These are phyloP conservation scores for Nasonia oneida DNA, from an alignment of 2,888 invertebrate species.

Conservation along the genomic window DNA sequence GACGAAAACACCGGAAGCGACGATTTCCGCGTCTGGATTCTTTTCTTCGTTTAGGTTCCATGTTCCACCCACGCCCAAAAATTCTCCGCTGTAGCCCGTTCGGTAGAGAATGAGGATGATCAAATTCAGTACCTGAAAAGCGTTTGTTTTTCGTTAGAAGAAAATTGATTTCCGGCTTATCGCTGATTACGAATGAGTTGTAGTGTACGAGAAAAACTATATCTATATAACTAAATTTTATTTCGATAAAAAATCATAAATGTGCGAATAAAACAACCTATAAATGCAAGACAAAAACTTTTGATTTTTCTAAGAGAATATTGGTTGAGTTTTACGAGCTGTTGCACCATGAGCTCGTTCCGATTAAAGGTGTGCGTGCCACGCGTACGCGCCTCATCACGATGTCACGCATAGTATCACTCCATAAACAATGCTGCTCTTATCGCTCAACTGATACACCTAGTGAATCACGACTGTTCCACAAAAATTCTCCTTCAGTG, in stretches of 20 bases:
- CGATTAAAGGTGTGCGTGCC: constrained; percentile 2
- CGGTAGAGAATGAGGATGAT: constrained; percentile 90
- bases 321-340: background rate
- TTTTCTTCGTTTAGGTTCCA: constrained; percentile 95
- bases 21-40: constrained; percentile 92
- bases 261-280: background rate
- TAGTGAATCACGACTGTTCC: constrained; percentile 55
- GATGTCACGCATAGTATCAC: constrained; percentile 47
- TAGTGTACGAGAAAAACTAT: background rate
- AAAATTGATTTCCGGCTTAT: background rate
- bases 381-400: constrained; percentile 24
- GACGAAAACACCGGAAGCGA: constrained; percentile 92
- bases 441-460: constrained; percentile 55
- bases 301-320: too few species aligned
- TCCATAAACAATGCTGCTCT: constrained; percentile 54
- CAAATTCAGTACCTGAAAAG: constrained; percentile 88
- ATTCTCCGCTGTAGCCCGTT: constrained; percentile 90
- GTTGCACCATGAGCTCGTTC: constrained; percentile 3
- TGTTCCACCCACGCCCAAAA: constrained; percentile 92
- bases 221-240: background rate
- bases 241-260: background rate
- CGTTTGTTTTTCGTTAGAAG: constrained; percentile 20
- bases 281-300: too few species aligned
- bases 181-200: background rate
- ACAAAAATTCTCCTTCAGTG: constrained; percentile 38